Percentiles rank a stretch among this genome's conserved stretches.
These are phyloP conservation scores for Nymphicus hollandicus DNA, from an alignment of 2,113 vertebrate genomes.

Conservation along the genomic window DNA sequence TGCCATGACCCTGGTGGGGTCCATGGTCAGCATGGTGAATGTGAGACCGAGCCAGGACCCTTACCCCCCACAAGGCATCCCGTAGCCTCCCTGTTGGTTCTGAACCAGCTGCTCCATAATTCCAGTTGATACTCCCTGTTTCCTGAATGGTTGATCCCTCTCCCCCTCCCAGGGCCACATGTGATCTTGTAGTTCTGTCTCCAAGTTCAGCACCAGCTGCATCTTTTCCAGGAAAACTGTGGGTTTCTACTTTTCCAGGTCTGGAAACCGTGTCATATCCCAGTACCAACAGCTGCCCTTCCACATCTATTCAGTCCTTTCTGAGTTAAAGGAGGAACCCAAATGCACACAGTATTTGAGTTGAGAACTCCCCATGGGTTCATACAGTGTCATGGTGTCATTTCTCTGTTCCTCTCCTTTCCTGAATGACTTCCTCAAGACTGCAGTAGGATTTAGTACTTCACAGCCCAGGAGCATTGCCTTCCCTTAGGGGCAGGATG, in stretches of 20 bases:
- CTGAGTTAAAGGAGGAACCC: neutral
- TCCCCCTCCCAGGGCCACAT: neutral
- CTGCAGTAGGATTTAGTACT: neutral
- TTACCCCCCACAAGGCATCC: neutral
- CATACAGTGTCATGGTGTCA: neutral
- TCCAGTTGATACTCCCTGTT: neutral
- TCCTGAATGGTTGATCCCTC: neutral
- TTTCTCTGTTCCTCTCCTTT: neutral
- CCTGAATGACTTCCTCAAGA: neutral
- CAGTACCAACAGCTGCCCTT: neutral
- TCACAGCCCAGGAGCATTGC: rapidly evolving
- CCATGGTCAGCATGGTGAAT: neutral
- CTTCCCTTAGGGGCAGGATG: neutral
- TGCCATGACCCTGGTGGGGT: neutral
- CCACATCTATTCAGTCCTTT: neutral
- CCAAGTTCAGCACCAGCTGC: neutral
- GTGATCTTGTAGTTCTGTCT: neutral
- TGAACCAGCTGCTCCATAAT: neutral
- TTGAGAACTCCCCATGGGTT: neutral
- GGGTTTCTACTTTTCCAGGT: neutral
- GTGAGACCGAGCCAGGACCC: neutral
- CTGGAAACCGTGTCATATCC: neutral
- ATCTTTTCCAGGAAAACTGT: neutral
- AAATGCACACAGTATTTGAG: neutral
- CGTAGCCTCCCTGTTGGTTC: neutral